Percentiles rank a stretch among this genome's conserved stretches.
These are phyloP conservation scores for Ferdinandea cuprea DNA, from an alignment of 2,888 invertebrate species.

Conservation along the genomic window DNA sequence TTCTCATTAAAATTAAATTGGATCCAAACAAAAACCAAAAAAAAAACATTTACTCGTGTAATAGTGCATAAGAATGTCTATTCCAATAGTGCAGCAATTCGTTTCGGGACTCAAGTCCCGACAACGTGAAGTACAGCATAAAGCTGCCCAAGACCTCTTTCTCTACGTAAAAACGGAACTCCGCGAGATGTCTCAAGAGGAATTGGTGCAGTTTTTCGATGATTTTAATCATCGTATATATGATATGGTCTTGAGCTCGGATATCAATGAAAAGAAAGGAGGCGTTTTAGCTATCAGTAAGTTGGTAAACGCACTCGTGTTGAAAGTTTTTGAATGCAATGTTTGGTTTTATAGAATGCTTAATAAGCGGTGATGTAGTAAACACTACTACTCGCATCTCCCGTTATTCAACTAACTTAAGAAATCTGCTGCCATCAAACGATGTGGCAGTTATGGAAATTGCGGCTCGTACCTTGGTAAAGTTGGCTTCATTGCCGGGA, in stretches of 20 bases:
- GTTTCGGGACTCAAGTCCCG: slow-evolving; percentile 94
- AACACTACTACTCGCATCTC: slow-evolving; percentile 95
- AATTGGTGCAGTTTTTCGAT: slow-evolving; percentile 95
- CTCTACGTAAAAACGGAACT: slow-evolving; percentile 95
- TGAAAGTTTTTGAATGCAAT: slow-evolving; percentile 2
- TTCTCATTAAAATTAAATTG: slow-evolving; percentile 10
- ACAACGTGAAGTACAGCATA: slow-evolving; percentile 92
- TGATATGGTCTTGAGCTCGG: slow-evolving; percentile 96
- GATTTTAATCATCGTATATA: slow-evolving; percentile 97
- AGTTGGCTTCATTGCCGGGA: slow-evolving; percentile 94
- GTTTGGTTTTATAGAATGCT: slow-evolving; percentile 87
- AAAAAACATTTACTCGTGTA: slow-evolving; percentile 8
- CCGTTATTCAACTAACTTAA: slow-evolving; percentile 95
- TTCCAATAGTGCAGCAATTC: slow-evolving; percentile 89
- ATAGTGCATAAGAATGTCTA: slow-evolving; percentile 79
- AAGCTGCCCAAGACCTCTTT: slow-evolving; percentile 94
- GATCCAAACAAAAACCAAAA: slow-evolving; percentile 13
- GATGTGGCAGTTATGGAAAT: slow-evolving; percentile 98
- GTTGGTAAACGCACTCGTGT: slow-evolving; percentile 59
- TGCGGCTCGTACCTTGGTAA: slow-evolving; percentile 97
- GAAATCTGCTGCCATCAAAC: slow-evolving; percentile 94
- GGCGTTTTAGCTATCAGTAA: slow-evolving; percentile 96
- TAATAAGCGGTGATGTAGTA: slow-evolving; percentile 96
- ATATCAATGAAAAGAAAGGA: slow-evolving; percentile 97
- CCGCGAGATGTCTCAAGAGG: slow-evolving; percentile 94